Conservation (phyloP, 2,113 vertebrate genomes). For the Ranitomeya variabilis region DNA sequence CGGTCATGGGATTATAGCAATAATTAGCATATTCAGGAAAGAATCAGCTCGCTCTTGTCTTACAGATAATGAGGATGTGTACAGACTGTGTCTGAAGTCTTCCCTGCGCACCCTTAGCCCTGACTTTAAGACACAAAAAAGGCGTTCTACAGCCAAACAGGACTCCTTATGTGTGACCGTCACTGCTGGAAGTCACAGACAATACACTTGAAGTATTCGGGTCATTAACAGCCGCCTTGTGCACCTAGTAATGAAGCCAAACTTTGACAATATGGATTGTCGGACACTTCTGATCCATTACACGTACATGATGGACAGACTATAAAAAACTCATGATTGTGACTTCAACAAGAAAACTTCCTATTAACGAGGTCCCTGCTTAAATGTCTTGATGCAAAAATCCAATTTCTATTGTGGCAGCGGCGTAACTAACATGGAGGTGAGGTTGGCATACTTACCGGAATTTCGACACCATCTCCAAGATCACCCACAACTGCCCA, state of each 20-base stretch:
- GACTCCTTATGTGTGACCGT: not conserved
- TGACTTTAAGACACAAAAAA: conserved; percentile 29
- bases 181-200: not conserved
- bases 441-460: no score
- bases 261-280: not conserved
- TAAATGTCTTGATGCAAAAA: not conserved
- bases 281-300: not conserved
- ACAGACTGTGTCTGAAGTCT: not conserved
- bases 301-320: not conserved
- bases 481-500: no score
- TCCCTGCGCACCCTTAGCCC: not conserved
- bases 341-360: not conserved
- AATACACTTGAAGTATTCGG: not conserved
- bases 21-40: conserved; percentile 33
- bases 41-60: not conserved
- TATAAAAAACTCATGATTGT: not conserved
- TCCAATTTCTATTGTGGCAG: no score
- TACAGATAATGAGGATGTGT: conserved; percentile 38
- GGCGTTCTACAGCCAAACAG: not conserved
- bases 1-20: not conserved
- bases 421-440: no score
- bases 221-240: not conserved
- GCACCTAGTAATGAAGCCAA: not conserved
- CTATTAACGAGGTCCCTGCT: not conserved
- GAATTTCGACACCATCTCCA: no score